Evolutionary conservation across 1,140 invertebrate species (phyloP).

Genomic region (Scaptomyza hsui): DNA sequence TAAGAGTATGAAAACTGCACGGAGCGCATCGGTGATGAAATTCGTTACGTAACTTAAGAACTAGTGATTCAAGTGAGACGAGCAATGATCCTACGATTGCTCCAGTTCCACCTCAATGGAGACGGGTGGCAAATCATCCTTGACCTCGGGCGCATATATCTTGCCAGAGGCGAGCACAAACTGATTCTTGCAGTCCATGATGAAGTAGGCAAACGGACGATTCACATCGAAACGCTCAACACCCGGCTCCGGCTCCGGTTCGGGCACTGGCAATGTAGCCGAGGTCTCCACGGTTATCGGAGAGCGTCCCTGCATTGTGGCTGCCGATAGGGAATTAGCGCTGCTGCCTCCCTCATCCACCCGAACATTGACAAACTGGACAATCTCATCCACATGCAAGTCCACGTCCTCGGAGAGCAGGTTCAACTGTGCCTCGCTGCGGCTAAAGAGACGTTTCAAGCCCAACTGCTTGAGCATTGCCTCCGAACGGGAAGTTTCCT

Average conservation of each 20-base stretch:
- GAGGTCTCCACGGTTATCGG: constrained; percentile 31
- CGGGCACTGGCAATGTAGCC: constrained; percentile 47
- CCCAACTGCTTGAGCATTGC: constrained; percentile 84
- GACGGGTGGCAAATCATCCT: constrained; percentile 67
- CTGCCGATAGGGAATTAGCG: constrained; percentile 65
- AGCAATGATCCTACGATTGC: constrained; percentile 46
- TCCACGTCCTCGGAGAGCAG: constrained; percentile 85
- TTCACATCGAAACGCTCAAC: constrained; percentile 86
- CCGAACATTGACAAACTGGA: constrained; percentile 86
- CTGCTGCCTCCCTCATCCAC: constrained; percentile 85
- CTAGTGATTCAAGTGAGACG: constrained; percentile 31
- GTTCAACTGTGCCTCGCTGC: constrained; percentile 85
- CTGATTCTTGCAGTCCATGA: constrained; percentile 86
- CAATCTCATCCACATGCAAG: constrained; percentile 86
- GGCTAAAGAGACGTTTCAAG: constrained; percentile 86
- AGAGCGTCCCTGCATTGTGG: constrained; percentile 52
- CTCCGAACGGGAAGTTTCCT: constrained; percentile 79
- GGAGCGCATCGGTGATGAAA: constrained; percentile 64
- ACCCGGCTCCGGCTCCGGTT: constrained; percentile 60
- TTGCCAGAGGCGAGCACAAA: constrained; percentile 88
- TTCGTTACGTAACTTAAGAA: constrained; percentile 68
- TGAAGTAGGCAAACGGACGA: constrained; percentile 89
- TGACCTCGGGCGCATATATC: constrained; percentile 84
- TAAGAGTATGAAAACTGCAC: constrained; percentile 31
- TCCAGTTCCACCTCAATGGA: constrained; percentile 74